Conservation (phyloP, 1,140 invertebrate species). For the Drosophila mojavensis region DNA sequence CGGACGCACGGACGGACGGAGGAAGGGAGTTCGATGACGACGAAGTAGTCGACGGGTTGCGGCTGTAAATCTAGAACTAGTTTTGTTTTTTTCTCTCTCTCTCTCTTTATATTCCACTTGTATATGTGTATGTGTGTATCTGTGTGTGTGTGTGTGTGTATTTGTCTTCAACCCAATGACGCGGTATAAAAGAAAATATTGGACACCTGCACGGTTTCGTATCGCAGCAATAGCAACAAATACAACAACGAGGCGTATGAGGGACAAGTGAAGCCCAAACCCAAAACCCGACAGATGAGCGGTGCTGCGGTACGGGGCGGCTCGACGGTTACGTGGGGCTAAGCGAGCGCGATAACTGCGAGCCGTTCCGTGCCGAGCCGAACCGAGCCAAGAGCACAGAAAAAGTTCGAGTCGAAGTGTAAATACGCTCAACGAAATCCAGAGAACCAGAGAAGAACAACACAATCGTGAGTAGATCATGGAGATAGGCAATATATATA, state of each 20-base stretch:
- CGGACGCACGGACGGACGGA: background rate
- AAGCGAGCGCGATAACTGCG: slow-evolving; percentile 39
- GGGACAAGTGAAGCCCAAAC: slow-evolving; percentile 73
- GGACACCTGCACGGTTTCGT: slow-evolving; percentile 82
- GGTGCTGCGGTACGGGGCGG: slow-evolving; percentile 26
- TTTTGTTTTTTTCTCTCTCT: slow-evolving; percentile 57
- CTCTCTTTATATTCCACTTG: slow-evolving; percentile 14
- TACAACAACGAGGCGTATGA: slow-evolving; percentile 45
- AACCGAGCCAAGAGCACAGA: slow-evolving; percentile 6
- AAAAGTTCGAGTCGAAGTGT: slow-evolving; percentile 9
- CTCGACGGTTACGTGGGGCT: slow-evolving; percentile 27
- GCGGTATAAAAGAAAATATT: slow-evolving; percentile 80
- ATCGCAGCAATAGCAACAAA: slow-evolving; percentile 58
- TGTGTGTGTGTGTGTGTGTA: slow-evolving; percentile 9
- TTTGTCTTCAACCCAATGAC: slow-evolving; percentile 63
- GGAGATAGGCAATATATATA: background rate
- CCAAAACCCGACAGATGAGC: slow-evolving; percentile 58
- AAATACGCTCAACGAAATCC: slow-evolving; percentile 11
- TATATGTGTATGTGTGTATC: background rate
- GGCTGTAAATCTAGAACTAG: slow-evolving; percentile 82
- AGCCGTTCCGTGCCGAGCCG: background rate
- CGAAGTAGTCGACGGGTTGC: slow-evolving; percentile 7
- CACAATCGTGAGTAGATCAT: background rate
- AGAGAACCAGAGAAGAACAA: background rate
- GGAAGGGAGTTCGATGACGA: slow-evolving; percentile 2